Conservation (phyloP, 2,113 vertebrate genomes). For the Emberiza fucata region DNA sequence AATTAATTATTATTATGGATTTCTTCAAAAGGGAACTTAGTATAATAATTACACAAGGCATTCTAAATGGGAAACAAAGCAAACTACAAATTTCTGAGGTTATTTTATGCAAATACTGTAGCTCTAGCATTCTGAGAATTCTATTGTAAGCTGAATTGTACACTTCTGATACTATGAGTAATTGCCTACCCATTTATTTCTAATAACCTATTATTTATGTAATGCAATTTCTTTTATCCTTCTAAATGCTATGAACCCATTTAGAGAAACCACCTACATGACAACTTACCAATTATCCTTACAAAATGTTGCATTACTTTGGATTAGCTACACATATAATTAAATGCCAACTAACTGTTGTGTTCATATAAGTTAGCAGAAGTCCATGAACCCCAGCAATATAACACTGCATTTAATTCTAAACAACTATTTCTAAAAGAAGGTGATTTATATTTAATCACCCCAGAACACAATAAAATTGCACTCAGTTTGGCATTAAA, state of each 20-base stretch:
- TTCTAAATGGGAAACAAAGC: neutral
- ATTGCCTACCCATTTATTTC: neutral
- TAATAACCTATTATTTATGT: slow-evolving; percentile 48
- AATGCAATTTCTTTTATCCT: slow-evolving; percentile 16
- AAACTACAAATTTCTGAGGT: neutral
- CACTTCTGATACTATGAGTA: neutral
- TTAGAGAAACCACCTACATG: slow-evolving; percentile 21
- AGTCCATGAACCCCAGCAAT: neutral
- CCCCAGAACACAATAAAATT: neutral
- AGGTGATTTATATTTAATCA: neutral
- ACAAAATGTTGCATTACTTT: neutral
- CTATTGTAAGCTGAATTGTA: neutral
- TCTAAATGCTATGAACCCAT: neutral
- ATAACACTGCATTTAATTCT: neutral
- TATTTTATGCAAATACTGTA: slow-evolving; percentile 13
- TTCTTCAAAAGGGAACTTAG: neutral
- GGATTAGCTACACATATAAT: slow-evolving; percentile 6
- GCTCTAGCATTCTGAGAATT: neutral
- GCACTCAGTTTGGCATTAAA: neutral
- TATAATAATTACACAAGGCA: slow-evolving; percentile 1
- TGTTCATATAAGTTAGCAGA: neutral
- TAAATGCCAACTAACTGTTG: neutral
- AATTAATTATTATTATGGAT: neutral
- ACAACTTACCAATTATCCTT: slow-evolving; percentile 19
- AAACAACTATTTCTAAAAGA: neutral